Base-by-base conservation (phyloP, 2,797 vertebrate species). In the Sciurus vulgaris region DNA sequence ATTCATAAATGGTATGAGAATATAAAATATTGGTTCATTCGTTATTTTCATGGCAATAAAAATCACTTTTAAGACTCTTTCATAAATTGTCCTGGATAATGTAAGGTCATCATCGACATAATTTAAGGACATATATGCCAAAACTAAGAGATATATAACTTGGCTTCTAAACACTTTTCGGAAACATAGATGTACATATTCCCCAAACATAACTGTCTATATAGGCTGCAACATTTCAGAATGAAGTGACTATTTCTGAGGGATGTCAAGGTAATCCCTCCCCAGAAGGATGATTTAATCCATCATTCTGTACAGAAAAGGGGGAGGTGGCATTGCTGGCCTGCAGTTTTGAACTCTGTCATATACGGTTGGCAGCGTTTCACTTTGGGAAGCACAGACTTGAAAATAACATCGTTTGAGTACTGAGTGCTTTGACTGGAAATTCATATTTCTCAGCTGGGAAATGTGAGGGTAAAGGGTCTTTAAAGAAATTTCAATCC, bases 201-300 rank as follows among this genome's bases (percentile, higher is more conserved):
- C 74, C 92, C 92, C 77, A 92, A 93, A 74, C 10, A 47, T 41
- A 70, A 72, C 84, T 61, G 13, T 33, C 47, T 93, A 20, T 38
- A 18, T 83, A 94, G 92, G 86, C 59, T 89, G 70, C 79, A 33
- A 35, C 84, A 4, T 95, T 96, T 98, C 98, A 99, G 98, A 99
- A 99, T 7, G 98, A 98, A 81, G 98, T 98, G 86, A 98, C 98
- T 78, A 98, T 98, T 97, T 99, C 98, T 72, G 97, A 98, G 44
- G 97, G 87, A 20, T 97, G 98, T 65, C 98, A 85, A 35, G 98
- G 92, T 24, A 98, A 98, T 92, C 97, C 73, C 24, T 97, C 97
- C 91, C 97, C 94, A 30, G 97, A 98, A 97, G 83, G n/a, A 70
- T 97, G 89, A 97, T 92, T 96, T 97, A 96, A 76, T 96, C 97